Conservation (phyloP, 2,113 vertebrate species). For the Petaurus breviceps region DNA sequence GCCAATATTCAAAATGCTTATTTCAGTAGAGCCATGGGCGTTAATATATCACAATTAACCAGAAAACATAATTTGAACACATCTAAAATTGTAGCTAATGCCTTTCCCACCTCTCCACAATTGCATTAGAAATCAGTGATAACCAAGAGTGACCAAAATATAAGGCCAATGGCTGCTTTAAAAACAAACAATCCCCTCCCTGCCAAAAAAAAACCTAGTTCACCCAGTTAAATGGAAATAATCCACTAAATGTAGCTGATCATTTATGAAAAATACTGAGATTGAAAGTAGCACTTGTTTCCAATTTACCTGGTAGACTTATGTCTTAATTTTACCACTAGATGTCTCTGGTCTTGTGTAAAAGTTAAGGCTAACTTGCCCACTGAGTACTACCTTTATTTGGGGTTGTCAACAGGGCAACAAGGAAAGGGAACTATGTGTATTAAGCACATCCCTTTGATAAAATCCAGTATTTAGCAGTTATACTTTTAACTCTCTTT, state of each 20-base stretch:
- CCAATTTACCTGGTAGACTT: not conserved
- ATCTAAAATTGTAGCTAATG: not conserved
- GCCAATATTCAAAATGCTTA: not conserved
- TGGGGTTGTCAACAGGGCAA: not conserved
- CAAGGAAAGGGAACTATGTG: not conserved
- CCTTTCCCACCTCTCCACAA: not conserved
- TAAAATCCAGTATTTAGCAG: not conserved
- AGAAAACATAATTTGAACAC: not conserved
- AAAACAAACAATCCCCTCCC: not conserved
- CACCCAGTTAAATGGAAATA: not conserved
- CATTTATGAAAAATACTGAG: not conserved
- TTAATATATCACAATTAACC: not conserved
- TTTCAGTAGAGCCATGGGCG: not conserved
- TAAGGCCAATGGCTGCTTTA: not conserved
- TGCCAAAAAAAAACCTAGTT: not conserved
- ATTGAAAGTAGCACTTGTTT: not conserved
- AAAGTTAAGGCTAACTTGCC: not conserved
- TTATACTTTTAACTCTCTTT: not conserved
- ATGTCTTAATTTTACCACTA: slow-evolving; percentile 17
- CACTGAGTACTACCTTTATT: not conserved
- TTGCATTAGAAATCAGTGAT: not conserved
- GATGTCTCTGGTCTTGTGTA: slow-evolving; percentile 36
- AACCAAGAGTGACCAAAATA: not conserved
- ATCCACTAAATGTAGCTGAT: not conserved
- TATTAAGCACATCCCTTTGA: not conserved